These are phyloP conservation scores for Psilopsiagon aurifrons DNA, from an alignment of 2,113 vertebrate species.

Conservation along the genomic window DNA sequence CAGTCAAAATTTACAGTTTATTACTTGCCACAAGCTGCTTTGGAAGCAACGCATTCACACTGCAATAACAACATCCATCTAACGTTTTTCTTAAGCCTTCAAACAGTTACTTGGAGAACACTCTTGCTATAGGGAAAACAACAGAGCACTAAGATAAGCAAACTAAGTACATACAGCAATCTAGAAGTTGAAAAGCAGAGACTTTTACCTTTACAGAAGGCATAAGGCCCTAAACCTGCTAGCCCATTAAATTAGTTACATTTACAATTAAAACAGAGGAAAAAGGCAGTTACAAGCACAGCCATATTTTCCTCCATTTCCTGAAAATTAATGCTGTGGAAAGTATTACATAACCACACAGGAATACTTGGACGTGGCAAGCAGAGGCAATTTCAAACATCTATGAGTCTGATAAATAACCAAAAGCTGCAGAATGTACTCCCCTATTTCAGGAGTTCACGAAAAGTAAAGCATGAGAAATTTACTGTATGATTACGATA, in stretches of 20 bases:
- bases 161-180: background rate
- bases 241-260: background rate
- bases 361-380: background rate
- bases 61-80: background rate
- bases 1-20: background rate
- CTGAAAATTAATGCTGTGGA: background rate
- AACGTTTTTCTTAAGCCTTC: background rate
- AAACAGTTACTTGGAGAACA: background rate
- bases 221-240: background rate
- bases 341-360: background rate
- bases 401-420: background rate
- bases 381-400: background rate
- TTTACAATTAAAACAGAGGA: background rate
- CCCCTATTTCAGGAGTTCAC: background rate
- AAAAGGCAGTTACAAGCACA: background rate
- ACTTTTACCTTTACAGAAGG: background rate
- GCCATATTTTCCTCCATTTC: background rate
- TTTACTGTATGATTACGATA: background rate
- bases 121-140: background rate
- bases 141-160: background rate
- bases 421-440: background rate
- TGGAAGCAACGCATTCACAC: background rate
- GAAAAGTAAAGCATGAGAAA: background rate
- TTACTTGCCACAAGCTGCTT: background rate
- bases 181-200: background rate